phyloP scores from a whole-genome alignment of 2,797 vertebrate species.

The Danio tinwini region DNA sequence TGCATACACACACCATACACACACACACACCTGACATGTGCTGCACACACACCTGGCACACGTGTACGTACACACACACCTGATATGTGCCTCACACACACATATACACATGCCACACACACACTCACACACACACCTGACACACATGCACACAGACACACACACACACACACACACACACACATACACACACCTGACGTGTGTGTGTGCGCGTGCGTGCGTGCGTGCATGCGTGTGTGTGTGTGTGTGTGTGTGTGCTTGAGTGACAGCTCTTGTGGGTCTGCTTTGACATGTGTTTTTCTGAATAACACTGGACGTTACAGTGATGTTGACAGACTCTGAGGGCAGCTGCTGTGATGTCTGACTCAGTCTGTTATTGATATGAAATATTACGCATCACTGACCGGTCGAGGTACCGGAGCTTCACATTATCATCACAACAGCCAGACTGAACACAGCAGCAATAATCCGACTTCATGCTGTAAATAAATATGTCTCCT shows the following conservation, averaged over 20 bases:
- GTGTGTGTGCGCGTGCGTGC: no score
- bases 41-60: no score
- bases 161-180: no score
- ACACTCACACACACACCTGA: no score
- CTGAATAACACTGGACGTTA: conserved; percentile 22
- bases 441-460: neutral
- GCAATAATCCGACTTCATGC: neutral
- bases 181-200: no score
- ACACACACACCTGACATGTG: no score
- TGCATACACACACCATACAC: no score
- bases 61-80: no score
- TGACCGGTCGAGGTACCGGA: conserved; percentile 25
- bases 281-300: conserved; percentile 27
- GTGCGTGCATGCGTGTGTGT: no score
- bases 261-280: neutral
- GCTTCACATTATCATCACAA: neutral
- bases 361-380: conserved; percentile 44
- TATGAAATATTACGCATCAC: conserved; percentile 27
- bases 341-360: conserved; percentile 19
- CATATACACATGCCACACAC: no score
- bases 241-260: neutral
- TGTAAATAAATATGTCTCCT: neutral
- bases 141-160: no score
- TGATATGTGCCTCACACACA: no score
- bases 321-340: conserved; percentile 33